Evolutionary conservation across 2,797 vertebrate species (phyloP).

Genomic region (Synaphobranchus kaupii): DNA sequence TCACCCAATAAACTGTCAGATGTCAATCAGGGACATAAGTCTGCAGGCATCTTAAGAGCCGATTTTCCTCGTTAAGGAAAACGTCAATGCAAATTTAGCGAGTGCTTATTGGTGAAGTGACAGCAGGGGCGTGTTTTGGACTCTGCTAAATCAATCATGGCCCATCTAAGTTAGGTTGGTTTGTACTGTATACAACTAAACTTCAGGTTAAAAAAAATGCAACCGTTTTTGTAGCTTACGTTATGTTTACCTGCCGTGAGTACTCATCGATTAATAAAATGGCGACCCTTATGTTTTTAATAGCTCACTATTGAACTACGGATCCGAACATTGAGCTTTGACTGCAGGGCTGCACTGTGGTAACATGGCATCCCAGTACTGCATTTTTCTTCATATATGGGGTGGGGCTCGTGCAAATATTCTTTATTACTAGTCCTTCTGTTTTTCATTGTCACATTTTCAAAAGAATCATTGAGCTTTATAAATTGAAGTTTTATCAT

Average conservation of each 20-base stretch:
- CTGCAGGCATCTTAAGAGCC: background rate
- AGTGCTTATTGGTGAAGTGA: background rate
- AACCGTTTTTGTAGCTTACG: background rate
- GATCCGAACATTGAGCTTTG: background rate
- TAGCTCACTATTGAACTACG: background rate
- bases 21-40: background rate
- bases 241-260: background rate
- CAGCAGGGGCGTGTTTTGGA: background rate
- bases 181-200: background rate
- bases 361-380: background rate
- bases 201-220: too few species aligned
- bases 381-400: background rate
- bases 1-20: background rate
- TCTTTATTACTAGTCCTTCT: background rate
- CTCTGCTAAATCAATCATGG: background rate
- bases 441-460: background rate
- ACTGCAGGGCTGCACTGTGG: background rate
- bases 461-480: background rate
- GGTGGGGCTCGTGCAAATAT: background rate
- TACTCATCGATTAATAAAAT: background rate
- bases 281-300: background rate
- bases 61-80: background rate
- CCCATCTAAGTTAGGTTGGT: background rate
- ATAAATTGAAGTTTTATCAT: background rate
- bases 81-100: background rate